phyloP scores from a whole-genome alignment of 1,140 invertebrate species.

The Solenopsis fugax region DNA sequence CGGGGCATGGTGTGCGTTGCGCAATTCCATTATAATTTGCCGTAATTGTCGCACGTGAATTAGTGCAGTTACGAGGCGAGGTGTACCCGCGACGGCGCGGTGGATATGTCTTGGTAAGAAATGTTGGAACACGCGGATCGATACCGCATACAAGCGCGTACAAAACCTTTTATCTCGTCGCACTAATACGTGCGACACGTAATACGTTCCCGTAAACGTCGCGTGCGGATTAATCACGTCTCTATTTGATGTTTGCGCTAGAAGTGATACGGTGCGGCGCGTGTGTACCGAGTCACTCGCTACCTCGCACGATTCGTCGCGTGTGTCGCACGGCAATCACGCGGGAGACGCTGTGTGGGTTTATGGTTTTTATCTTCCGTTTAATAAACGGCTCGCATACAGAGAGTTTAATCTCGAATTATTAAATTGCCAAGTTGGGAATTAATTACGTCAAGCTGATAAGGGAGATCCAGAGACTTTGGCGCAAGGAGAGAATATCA shows the following conservation, averaged over 20 bases:
- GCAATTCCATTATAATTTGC: constrained; percentile 43
- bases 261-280: not conserved
- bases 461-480: not conserved
- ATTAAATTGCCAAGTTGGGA: constrained; percentile 34
- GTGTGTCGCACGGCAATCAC: not conserved
- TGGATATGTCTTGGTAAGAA: constrained; percentile 12
- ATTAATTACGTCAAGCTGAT: constrained; percentile 47
- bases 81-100: not conserved
- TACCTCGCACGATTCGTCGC: not conserved
- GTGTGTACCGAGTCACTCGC: not conserved
- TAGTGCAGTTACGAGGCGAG: not conserved
- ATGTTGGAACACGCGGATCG: not conserved
- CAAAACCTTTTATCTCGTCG: not conserved
- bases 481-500: not conserved
- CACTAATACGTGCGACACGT: not conserved
- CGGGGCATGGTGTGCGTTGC: not conserved
- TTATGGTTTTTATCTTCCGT: not conserved
- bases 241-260: constrained; percentile 31
- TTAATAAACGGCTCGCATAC: not conserved
- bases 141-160: not conserved
- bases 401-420: not conserved
- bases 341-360: not conserved
- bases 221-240: constrained; percentile 37
- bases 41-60: constrained; percentile 50
- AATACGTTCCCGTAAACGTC: constrained; percentile 1